Evolutionary conservation across 2,797 vertebrate genomes (phyloP), one percentile per base, ranked within the genome.

Genomic region (Micropoecilia bifurca): DNA sequence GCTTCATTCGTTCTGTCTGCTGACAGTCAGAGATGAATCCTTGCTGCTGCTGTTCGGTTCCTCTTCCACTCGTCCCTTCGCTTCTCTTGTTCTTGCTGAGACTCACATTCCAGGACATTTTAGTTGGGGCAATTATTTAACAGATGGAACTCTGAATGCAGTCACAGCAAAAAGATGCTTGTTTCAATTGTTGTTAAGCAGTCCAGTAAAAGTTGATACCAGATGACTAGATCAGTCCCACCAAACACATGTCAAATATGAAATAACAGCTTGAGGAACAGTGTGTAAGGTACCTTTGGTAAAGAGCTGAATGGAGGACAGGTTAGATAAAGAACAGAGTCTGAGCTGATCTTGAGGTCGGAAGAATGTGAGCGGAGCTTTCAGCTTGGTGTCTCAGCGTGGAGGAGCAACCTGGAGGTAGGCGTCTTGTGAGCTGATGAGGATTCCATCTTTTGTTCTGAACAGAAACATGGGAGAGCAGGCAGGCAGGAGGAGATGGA

Each of bases 1-100:
- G 95, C 93, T 68, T 41, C 5, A 71, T n/a, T 28, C 43, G 43
- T 41, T 61, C 45, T 41, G 50, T 33, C 45, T 16, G 30, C 12
- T 68, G 59, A 66, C 43, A 66, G 63, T 9, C 6, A 22, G 18
- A 46, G 43, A 61, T 28, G 4, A 59, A 43, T 6, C 36, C 18
- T 36, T 22, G 47, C 33, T 39, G 48, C 20, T 28, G 50, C 6
- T 57, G 73, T 41, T n/a, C 25, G n/a, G 48, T 74, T 57, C 30
- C 1, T 30, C 18, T 50, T 53, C 18, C 28, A 36, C 59, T 36
- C 4, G 18, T 39, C 18, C n/a, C 45, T 30, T 18, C 18, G 5
- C n/a, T 48, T 7, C 71, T 20, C 45, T 47, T 30, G 3, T 30
- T 47, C 43, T 28, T 47, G 43, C 30, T 36, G 16, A 36, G 33